Evolutionary conservation across 2,113 vertebrate genomes (phyloP).

Genomic region (Ophthalmolycus amberensis): DNA sequence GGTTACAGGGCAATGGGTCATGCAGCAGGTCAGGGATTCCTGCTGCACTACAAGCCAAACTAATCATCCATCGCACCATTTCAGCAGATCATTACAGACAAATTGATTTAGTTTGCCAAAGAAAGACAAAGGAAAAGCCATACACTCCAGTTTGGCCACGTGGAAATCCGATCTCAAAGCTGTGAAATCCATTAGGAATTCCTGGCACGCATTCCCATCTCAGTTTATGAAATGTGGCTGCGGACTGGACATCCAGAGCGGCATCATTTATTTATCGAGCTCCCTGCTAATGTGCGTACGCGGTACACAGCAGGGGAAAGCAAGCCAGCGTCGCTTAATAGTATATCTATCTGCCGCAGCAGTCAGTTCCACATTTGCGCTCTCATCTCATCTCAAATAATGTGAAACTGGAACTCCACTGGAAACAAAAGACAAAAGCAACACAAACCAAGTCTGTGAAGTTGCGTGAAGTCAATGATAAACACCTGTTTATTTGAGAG

Average conservation of each 20-base stretch:
- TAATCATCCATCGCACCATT: neutral
- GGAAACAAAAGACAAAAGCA: neutral
- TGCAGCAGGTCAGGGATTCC: neutral
- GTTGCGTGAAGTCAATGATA: neutral
- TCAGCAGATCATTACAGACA: neutral
- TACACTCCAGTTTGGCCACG: neutral
- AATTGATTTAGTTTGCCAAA: neutral
- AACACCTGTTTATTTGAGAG: neutral
- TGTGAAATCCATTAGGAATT: neutral
- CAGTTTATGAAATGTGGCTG: slow-evolving; percentile 17
- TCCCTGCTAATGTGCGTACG: slow-evolving; percentile 33
- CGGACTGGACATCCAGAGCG: neutral
- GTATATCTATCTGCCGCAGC: neutral
- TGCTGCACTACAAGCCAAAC: neutral
- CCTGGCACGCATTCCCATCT: neutral
- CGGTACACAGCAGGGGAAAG: slow-evolving; percentile 30
- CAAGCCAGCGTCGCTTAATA: slow-evolving; percentile 10
- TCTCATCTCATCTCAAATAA: slow-evolving; percentile 14
- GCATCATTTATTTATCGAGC: slow-evolving; percentile 43
- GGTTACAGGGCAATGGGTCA: neutral
- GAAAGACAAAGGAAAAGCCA: neutral
- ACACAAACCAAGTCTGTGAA: neutral
- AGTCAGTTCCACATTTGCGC: slow-evolving; percentile 9
- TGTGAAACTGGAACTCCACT: slow-evolving; percentile 6
- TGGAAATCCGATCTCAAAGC: slow-evolving; percentile 2